Base-by-base conservation (phyloP, 2,888 invertebrate genomes). In the Andricus curvator region DNA sequence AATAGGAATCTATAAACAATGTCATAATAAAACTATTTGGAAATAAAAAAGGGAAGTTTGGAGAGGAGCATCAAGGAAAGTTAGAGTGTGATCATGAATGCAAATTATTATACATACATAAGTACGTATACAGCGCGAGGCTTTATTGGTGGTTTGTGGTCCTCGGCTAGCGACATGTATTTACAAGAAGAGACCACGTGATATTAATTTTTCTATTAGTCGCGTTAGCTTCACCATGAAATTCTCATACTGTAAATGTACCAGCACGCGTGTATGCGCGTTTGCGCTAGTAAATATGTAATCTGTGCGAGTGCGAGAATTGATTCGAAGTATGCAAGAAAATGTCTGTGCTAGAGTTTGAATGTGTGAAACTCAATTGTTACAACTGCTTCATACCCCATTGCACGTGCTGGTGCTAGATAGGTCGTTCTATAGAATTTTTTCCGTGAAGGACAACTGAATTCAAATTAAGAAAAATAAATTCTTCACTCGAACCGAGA, bases 391-490 rank as follows among this genome's bases (percentile, higher is more conserved):
- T 83, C 80, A 77, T 83, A 84, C 81, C 80, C 74, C 79, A 81
- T 83, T 82, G 81, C 78, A 79, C 83, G 83, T 81, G 80, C 84
- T 81, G 80, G 83, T 78, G 78, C 80, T 77, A 79, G 78, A 70
- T 84, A 78, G 60, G 22, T 66, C 80, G 74, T 68, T 60, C 66
- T 76, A 74, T 78, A 67, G 77, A 29, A 56, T 81, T 80, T 78
- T 80, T 80, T 82, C 60, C 78, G 33, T 66, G 78, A 70, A 22
- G 64, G 77, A 86, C 84, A 85, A 82, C 81, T 78, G 56, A 68
- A 80, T 60, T 62, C 68, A 66, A 13, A 65, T 60, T 70, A 56
- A 41, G 37, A 81, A 11, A 74, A 79, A 22, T 22, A 22, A 68
- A 80, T 62, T 77, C 25, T 60, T 74, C 44, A 77, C 37, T 77